Conservation (phyloP, 2,113 vertebrate species). For the Varanus komodoensis region DNA sequence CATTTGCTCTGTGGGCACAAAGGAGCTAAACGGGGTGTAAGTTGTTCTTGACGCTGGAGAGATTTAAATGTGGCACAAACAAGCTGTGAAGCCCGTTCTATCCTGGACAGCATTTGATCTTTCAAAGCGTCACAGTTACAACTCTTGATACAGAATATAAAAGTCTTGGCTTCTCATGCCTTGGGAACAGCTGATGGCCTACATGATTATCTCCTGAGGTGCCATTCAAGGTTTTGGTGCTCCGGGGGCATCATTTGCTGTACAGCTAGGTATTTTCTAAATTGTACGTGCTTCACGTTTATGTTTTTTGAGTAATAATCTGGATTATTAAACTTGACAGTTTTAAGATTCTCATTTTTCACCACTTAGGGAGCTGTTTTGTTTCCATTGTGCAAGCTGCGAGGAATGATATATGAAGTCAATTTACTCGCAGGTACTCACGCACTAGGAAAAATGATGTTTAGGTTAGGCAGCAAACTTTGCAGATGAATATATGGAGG, state of each 20-base stretch:
- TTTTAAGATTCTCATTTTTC: conserved; percentile 68
- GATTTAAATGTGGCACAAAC: conserved; percentile 2
- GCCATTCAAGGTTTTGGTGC: conserved; percentile 27
- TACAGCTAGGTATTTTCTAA: conserved; percentile 44
- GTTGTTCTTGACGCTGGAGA: neutral
- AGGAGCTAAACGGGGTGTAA: neutral
- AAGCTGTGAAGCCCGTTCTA: neutral
- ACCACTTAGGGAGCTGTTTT: conserved; percentile 50
- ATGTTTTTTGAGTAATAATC: conserved; percentile 67
- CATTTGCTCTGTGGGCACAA: neutral
- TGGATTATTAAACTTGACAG: conserved; percentile 61
- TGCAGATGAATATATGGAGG: neutral
- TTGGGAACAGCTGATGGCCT: neutral
- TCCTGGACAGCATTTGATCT: conserved; percentile 22
- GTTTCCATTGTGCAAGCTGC: conserved; percentile 36
- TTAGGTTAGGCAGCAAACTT: neutral
- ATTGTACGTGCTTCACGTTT: conserved; percentile 52
- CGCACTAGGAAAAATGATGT: neutral
- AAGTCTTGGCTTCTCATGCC: neutral
- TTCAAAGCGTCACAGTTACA: conserved; percentile 26
- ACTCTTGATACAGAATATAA: neutral
- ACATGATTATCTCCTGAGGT: conserved; percentile 34
- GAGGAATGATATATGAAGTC: conserved; percentile 50
- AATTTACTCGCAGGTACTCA: rapidly evolving
- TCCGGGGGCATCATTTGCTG: conserved; percentile 36